A percentile compares a stretch with the other conserved stretches of the same genome.
Conservation (phyloP, 2,888 invertebrate species). For the Tricholauxania praeusta region DNA sequence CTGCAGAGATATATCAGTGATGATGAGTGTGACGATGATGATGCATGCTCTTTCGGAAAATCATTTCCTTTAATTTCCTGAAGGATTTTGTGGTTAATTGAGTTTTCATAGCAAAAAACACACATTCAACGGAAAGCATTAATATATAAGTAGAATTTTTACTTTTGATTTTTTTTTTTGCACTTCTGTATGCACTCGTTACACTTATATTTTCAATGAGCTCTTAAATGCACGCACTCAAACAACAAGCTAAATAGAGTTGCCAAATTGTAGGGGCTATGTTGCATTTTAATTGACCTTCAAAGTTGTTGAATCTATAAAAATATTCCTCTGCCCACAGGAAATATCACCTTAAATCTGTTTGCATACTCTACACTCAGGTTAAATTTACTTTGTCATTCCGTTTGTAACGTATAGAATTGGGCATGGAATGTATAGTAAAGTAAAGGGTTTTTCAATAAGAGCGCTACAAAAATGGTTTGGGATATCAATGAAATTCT, state of each 20-base stretch:
- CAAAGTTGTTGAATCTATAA: neutral
- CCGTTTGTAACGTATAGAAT: no score
- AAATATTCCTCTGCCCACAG: neutral
- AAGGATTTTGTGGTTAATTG: constrained; percentile 27
- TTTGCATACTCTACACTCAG: no score
- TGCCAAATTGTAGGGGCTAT: neutral
- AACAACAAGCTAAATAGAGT: no score
- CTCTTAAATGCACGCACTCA: neutral
- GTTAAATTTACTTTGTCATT: no score
- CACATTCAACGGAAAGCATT: neutral
- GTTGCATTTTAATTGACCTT: neutral
- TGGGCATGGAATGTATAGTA: no score
- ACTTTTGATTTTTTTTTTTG: neutral
- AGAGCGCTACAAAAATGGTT: no score
- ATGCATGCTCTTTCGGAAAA: constrained; percentile 1
- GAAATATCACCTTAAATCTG: no score
- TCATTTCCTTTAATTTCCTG: constrained; percentile 28
- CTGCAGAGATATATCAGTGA: neutral
- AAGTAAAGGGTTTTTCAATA: no score
- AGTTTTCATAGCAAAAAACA: constrained; percentile 12
- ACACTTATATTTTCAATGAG: neutral
- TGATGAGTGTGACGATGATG: constrained; percentile 4
- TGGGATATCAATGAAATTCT: no score
- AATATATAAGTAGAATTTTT: neutral
- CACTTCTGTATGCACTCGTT: neutral